A percentile compares a stretch with the other conserved stretches of the same genome.
These are phyloP conservation scores for Troilus luridus DNA, from an alignment of 2,888 invertebrate species.

Conservation along the genomic window DNA sequence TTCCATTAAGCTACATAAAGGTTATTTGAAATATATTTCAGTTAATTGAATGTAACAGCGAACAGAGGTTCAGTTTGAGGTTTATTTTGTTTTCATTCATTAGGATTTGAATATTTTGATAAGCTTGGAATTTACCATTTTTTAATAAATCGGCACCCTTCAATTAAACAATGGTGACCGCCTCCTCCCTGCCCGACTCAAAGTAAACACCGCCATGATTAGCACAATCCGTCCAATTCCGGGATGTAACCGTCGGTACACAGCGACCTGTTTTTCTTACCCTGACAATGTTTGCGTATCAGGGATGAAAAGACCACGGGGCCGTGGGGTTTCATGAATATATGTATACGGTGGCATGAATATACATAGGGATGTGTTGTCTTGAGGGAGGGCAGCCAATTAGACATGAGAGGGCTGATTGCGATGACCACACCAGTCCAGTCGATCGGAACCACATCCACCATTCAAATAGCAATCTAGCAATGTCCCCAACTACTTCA, in stretches of 20 bases:
- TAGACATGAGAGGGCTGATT: constrained; percentile 45
- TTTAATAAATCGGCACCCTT: not conserved
- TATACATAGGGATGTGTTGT: constrained; percentile 44
- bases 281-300: constrained; percentile 46
- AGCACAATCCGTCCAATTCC: not conserved
- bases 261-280: constrained; percentile 29
- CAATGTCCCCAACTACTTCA: not conserved
- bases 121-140: not conserved
- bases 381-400: constrained; percentile 18
- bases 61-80: not conserved
- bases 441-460: not conserved
- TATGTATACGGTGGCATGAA: constrained; percentile 42
- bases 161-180: not conserved
- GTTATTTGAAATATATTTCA: too few species aligned
- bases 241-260: constrained; percentile 4
- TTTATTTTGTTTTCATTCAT: not conserved
- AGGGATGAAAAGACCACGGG: constrained; percentile 12
- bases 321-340: constrained; percentile 4
- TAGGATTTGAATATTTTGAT: not conserved
- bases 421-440: not conserved
- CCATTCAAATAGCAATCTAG: not conserved
- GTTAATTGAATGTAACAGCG: too few species aligned
- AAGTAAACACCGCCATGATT: not conserved
- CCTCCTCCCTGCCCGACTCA: not conserved
- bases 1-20: too few species aligned